Percentiles rank a stretch among this genome's conserved stretches.
These are phyloP conservation scores for Polydrusus cervinus DNA, from an alignment of 2,888 invertebrate species.

Conservation along the genomic window DNA sequence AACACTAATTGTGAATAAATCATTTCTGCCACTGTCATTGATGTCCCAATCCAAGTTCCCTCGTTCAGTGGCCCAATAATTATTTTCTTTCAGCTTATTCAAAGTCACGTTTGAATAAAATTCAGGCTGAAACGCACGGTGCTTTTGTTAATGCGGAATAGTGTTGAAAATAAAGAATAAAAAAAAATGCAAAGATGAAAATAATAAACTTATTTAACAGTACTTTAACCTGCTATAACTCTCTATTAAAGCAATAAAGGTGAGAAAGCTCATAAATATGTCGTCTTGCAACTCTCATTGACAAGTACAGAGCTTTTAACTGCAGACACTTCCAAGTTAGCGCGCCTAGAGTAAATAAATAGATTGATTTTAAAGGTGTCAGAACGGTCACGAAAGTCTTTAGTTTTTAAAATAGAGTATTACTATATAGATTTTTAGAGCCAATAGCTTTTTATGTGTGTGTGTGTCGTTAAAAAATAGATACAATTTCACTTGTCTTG, in stretches of 20 bases:
- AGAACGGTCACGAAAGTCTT: constrained; percentile 20
- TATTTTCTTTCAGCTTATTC: too few relatives aligned
- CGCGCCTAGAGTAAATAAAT: constrained; percentile 19
- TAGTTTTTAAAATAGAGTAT: not conserved
- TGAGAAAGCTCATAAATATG: constrained; percentile 33
- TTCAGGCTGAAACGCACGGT: too few relatives aligned
- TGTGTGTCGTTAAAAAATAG: too few relatives aligned
- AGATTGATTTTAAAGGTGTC: constrained; percentile 9
- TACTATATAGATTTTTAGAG: not conserved
- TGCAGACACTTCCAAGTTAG: constrained; percentile 19
- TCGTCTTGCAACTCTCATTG: constrained; percentile 35
- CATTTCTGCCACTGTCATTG: too few relatives aligned
- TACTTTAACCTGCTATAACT: too few relatives aligned
- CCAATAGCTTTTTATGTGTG: not conserved
- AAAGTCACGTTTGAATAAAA: too few relatives aligned
- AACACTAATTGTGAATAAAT: too few relatives aligned
- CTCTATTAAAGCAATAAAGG: constrained; percentile 20
- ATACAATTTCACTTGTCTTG: too few relatives aligned
- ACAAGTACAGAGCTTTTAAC: constrained; percentile 30
- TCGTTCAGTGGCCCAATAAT: too few relatives aligned
- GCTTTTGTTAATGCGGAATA: too few relatives aligned
- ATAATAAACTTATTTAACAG: not conserved
- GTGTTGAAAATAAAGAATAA: too few relatives aligned
- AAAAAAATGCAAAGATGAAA: not conserved
- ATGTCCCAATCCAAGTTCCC: too few relatives aligned